phyloP scores from a whole-genome alignment of 2,113 vertebrate species.

The Syrmaticus mikado region DNA sequence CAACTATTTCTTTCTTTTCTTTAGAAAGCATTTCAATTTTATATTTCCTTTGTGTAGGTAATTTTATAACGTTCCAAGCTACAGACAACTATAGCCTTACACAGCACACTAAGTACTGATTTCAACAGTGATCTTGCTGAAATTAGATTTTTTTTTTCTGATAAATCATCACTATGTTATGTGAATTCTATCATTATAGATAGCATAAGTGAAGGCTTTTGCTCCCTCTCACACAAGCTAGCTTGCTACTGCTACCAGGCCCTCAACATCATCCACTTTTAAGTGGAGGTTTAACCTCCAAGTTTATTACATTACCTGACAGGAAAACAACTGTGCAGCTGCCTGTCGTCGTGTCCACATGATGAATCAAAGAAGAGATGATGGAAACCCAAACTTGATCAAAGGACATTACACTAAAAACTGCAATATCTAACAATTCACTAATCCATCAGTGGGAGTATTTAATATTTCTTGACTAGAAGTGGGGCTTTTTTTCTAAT shows the following conservation, averaged over 20 bases:
- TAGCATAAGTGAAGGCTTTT: neutral
- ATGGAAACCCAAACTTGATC: neutral
- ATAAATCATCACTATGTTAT: neutral
- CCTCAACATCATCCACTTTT: neutral
- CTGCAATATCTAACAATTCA: neutral
- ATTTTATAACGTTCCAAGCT: neutral
- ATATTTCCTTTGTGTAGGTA: neutral
- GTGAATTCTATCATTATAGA: accelerated
- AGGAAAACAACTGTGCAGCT: neutral
- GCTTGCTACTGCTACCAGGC: neutral
- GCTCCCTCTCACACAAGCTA: neutral
- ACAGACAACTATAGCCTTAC: neutral
- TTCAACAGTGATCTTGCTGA: neutral
- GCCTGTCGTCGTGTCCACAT: neutral
- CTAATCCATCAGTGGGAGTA: slow-evolving; percentile 4
- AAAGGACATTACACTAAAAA: neutral
- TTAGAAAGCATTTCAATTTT: neutral
- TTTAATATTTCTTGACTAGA: slow-evolving; percentile 46
- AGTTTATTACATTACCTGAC: neutral
- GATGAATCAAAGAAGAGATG: neutral
- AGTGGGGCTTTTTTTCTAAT: neutral
- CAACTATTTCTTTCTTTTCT: neutral
- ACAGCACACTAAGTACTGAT: neutral
- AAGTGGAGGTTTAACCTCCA: neutral
- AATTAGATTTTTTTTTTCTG: neutral